phyloP scores from a whole-genome alignment of 2,113 vertebrate species.

The Athene cunicularia region DNA sequence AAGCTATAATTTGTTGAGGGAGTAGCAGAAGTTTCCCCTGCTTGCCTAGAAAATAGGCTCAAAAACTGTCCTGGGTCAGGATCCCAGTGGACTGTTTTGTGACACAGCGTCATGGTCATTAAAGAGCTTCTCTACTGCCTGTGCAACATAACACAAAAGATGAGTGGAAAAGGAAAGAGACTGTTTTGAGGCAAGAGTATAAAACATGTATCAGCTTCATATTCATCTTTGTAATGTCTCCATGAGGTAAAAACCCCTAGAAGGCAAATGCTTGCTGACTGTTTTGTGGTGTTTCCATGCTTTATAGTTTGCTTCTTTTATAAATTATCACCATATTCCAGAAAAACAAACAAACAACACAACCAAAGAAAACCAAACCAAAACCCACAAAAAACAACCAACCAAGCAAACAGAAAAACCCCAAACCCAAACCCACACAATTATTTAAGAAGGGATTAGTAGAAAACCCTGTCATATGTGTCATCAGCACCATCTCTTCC shows the following conservation, averaged over 20 bases:
- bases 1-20: background rate
- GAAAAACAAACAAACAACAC: background rate
- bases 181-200: background rate
- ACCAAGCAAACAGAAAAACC: too few species aligned
- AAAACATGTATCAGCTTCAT: background rate
- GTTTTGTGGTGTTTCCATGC: background rate
- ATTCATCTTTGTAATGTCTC: background rate
- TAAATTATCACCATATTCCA: background rate
- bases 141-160: background rate
- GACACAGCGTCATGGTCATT: background rate
- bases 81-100: background rate
- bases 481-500: background rate
- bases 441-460: background rate
- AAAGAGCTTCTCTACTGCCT: background rate
- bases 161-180: background rate
- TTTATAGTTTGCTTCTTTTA: background rate
- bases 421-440: too few species aligned
- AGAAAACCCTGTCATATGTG: background rate
- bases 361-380: too few species aligned
- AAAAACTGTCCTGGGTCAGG: background rate
- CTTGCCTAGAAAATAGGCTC: background rate
- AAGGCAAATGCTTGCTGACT: background rate
- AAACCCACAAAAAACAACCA: background rate
- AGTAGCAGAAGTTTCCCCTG: background rate
- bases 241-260: background rate